Base-by-base conservation (phyloP, 2,113 vertebrate species). In the Urocolius indicus region DNA sequence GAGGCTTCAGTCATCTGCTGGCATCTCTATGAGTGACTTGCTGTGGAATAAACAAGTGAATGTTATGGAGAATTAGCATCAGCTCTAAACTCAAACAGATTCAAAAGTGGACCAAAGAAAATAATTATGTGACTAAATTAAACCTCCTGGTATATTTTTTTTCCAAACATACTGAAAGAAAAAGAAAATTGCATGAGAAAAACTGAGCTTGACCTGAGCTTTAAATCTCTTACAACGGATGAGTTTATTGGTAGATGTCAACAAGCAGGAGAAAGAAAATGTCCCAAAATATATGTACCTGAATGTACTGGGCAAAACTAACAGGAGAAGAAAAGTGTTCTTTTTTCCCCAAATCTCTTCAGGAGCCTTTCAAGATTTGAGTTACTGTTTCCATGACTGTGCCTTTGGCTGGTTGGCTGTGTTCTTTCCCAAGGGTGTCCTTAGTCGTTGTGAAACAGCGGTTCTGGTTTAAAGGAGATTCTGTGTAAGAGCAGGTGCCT, bases 21-120 rank as follows among this genome's bases (percentile, higher is more conserved):
- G 59, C 80, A 18, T 36, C 75, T 34, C 29, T 38, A 0, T 43
- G 51, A 5, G 2, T 55, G 87, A 74, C 21, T 91, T 52, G 36
- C 58, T 78, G 73, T 38, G 79, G 24, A 94, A 88, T 91, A 91
- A 95, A 85, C 88, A 92, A 69, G 38, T 36, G 68, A 55, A 55
- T 38, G n/a, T 45, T 84, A 34, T 36, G 34, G 55, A 90, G 76
- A 89, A 84, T 57, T 82, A 68, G 45, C n/a, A 67, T 45, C 83
- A 84, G 32, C 61, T 48, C 55, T 51, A 58, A 90, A 80, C 63
- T 77, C 59, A 79, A 65, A 75, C 32, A 30, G 48, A 84, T 65
- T 82, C 49, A 87, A 66, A 93, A 73, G 45, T 26, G 9, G 61
- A 46, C 24, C 3, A 2, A 41, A 58, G 68, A 69, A 49, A 54